Evolutionary conservation across 2,113 vertebrate genomes (phyloP).

Genomic region (Falco punctatus): DNA sequence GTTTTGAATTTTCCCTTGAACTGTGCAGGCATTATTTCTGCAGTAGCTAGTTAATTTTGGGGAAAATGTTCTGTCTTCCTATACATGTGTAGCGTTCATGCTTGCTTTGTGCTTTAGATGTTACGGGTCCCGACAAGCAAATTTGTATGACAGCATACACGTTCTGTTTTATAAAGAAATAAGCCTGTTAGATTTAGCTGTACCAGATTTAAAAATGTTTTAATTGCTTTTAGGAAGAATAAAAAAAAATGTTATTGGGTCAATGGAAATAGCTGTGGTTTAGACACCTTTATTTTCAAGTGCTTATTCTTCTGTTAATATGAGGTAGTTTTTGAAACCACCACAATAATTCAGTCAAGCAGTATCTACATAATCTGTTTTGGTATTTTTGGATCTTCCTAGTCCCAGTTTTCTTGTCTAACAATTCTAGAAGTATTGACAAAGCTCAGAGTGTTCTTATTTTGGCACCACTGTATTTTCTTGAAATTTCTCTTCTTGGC

Average conservation of each 20-base stretch:
- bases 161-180: neutral
- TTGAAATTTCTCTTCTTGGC: neutral
- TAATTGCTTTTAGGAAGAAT: neutral
- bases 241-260: neutral
- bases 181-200: neutral
- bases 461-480: neutral
- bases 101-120: neutral
- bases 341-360: neutral
- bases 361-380: neutral
- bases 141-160: neutral
- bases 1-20: neutral
- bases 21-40: neutral
- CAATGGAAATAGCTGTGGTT: neutral
- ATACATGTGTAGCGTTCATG: neutral
- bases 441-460: neutral
- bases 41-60: neutral
- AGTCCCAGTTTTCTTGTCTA: neutral
- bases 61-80: neutral
- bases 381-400: neutral
- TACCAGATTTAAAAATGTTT: neutral
- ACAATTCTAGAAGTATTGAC: neutral
- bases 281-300: neutral
- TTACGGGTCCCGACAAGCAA: neutral
- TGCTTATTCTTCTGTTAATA: neutral
- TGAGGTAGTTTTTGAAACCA: neutral